Percentiles rank a stretch among this genome's conserved stretches.
phyloP scores from a whole-genome alignment of 2,113 vertebrate genomes.

The Picathartes gymnocephalus region DNA sequence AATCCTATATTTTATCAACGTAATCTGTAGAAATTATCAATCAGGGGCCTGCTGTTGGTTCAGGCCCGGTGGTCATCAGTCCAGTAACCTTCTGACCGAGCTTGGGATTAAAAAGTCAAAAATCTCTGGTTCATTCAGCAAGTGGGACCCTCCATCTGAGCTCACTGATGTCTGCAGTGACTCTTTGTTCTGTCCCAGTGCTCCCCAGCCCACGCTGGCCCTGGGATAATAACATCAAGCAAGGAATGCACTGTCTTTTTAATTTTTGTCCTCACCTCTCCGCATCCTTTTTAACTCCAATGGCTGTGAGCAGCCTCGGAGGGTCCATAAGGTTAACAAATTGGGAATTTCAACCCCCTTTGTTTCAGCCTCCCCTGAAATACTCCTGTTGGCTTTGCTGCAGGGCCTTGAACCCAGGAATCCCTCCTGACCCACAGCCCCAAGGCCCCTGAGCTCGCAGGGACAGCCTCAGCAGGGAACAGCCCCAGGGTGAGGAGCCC shows the following conservation, averaged over 20 bases:
- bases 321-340: constrained; percentile 59
- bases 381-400: constrained; percentile 17
- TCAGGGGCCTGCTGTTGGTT: not conserved
- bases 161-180: not conserved
- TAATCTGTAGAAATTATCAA: constrained; percentile 17
- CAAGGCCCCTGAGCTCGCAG: not conserved
- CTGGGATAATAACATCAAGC: constrained; percentile 37
- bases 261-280: not conserved
- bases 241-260: not conserved
- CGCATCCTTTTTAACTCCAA: constrained; percentile 10
- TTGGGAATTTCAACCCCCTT: constrained; percentile 48
- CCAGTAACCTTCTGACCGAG: constrained; percentile 3
- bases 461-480: not conserved
- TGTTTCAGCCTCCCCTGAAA: constrained; percentile 40
- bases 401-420: not conserved
- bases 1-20: constrained; percentile 9
- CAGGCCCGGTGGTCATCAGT: not conserved
- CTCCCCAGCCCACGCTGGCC: not conserved
- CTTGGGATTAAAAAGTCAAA: constrained; percentile 41
- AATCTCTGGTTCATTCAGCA: constrained; percentile 14
- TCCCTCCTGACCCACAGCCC: not conserved
- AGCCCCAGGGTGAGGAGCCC: constrained; percentile 35
- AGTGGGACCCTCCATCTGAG: not conserved
- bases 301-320: not conserved
- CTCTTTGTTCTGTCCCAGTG: constrained; percentile 41